Evolutionary conservation across 2,113 vertebrate species (phyloP).

Genomic region (Gymnocephalus cernua): DNA sequence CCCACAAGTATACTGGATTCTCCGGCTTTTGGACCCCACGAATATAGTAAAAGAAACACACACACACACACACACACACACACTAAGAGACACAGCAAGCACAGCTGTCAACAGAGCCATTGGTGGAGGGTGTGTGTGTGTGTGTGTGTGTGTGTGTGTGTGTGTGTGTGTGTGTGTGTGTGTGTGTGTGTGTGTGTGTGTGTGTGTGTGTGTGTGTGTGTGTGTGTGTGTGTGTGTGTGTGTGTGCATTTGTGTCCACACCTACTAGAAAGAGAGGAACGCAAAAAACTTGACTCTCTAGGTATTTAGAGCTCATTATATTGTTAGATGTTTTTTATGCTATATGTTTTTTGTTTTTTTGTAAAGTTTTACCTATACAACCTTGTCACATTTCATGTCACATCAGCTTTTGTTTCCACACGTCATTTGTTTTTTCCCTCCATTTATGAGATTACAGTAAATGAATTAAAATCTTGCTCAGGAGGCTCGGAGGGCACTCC

Average conservation of each 20-base stretch:
- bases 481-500: background rate
- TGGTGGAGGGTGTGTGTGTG: background rate
- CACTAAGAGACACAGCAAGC: constrained; percentile 15
- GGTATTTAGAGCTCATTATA: background rate
- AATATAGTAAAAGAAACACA: too few relatives aligned
- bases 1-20: too few relatives aligned
- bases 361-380: background rate
- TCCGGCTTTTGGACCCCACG: too few relatives aligned
- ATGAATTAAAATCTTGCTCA: constrained; percentile 4
- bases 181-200: constrained; percentile 6
- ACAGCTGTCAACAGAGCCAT: constrained; percentile 29
- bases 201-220: constrained; percentile 23
- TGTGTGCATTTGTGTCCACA: constrained; percentile 33
- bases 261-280: constrained; percentile 2
- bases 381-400: constrained; percentile 4
- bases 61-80: background rate
- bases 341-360: background rate
- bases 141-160: constrained; percentile 15
- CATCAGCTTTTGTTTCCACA: background rate
- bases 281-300: constrained; percentile 1
- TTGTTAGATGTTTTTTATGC: background rate
- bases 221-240: constrained; percentile 29
- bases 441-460: constrained; percentile 5
- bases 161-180: constrained; percentile 17
- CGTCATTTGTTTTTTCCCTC: background rate